Evolutionary conservation across 2,888 invertebrate genomes (phyloP).

Genomic region (Candidula unifasciata): DNA sequence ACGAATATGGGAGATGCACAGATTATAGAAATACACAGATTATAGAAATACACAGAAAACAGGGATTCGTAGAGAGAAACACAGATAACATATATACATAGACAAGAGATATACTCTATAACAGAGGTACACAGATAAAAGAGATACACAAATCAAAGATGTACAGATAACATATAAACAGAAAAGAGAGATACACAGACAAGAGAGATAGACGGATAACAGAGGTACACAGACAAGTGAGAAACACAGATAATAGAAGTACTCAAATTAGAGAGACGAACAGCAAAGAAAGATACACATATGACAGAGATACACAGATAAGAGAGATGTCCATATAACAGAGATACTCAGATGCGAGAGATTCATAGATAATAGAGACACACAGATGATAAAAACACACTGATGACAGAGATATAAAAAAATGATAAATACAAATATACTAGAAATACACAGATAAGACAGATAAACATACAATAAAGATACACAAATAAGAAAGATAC

Average conservation of each 20-base stretch:
- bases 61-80: background rate
- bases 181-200: background rate
- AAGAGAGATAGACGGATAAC: too few relatives aligned
- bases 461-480: background rate
- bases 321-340: too few relatives aligned
- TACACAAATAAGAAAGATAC: background rate
- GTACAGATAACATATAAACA: background rate
- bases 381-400: background rate
- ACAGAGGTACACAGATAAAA: background rate
- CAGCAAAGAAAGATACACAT: too few relatives aligned
- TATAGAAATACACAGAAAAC: background rate
- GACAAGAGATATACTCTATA: background rate
- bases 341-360: too few relatives aligned
- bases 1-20: background rate
- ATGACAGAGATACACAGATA: background rate
- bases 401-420: background rate
- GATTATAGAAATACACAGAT: background rate
- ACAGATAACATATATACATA: too few relatives aligned
- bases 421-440: background rate
- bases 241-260: too few relatives aligned
- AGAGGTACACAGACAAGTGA: too few relatives aligned
- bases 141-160: background rate
- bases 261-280: too few relatives aligned
- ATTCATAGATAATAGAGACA: too few relatives aligned
- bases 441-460: background rate